A percentile compares a stretch with the other conserved stretches of the same genome.
Conservation (phyloP, 2,888 invertebrate species). For the Cerastis leucographa region DNA sequence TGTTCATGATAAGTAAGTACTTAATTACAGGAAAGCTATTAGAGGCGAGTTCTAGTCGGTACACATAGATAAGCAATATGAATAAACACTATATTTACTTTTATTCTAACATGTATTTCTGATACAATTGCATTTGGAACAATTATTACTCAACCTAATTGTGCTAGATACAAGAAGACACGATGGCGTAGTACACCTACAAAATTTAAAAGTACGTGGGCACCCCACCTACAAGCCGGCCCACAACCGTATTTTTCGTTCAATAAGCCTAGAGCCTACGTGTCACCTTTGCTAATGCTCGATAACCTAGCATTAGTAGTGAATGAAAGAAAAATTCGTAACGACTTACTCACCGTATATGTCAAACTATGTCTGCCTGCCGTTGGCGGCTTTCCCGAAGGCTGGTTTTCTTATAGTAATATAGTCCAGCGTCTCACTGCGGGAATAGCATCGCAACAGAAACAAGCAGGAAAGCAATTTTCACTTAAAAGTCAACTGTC, state of each 20-base stretch:
- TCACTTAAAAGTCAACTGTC: constrained; percentile 75
- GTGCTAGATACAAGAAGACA: constrained; percentile 79
- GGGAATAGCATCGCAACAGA: constrained; percentile 71
- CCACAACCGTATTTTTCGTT: constrained; percentile 85
- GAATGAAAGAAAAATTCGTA: constrained; percentile 77
- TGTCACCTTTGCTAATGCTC: constrained; percentile 79
- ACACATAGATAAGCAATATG: constrained; percentile 65
- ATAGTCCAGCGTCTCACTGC: constrained; percentile 69
- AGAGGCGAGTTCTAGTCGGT: constrained; percentile 63
- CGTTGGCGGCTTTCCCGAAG: constrained; percentile 81
- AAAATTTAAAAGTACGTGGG: constrained; percentile 85
- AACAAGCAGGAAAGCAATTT: constrained; percentile 58
- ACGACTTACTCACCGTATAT: constrained; percentile 85
- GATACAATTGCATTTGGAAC: constrained; percentile 7
- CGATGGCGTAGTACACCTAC: constrained; percentile 85
- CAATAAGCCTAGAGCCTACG: constrained; percentile 82
- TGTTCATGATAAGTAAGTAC: constrained; percentile 68
- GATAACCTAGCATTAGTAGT: constrained; percentile 75
- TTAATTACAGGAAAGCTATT: constrained; percentile 70
- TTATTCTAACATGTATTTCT: constrained; percentile 21
- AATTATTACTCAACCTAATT: constrained; percentile 62
- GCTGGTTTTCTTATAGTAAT: constrained; percentile 72
- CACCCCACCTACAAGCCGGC: constrained; percentile 86
- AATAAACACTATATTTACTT: constrained; percentile 51
- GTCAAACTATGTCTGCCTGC: constrained; percentile 78